Evolutionary conservation across 2,797 vertebrate species (phyloP).

Genomic region (Eospalax fontanierii): DNA sequence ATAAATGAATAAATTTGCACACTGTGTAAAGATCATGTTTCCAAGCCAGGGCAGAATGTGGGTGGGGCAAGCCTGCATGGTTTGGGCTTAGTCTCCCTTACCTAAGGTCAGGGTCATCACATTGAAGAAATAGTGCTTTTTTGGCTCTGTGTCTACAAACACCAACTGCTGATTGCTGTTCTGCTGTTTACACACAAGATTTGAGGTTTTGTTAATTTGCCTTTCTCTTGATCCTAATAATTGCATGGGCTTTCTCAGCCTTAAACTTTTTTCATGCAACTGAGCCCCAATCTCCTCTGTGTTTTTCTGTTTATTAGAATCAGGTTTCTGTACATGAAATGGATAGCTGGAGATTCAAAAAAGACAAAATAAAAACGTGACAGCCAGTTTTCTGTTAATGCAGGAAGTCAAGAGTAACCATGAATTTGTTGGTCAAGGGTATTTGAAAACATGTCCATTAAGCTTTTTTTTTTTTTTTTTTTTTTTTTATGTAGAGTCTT

Average conservation of each 20-base stretch:
- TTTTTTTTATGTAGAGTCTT: background rate
- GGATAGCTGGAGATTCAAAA: conserved; percentile 11
- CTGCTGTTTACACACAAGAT: conserved; percentile 19
- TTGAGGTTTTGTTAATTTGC: conserved; percentile 76
- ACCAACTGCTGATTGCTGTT: conserved; percentile 45
- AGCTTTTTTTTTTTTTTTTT: background rate
- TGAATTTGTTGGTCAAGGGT: background rate
- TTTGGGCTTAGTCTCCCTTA: conserved; percentile 62
- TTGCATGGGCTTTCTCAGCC: conserved; percentile 57
- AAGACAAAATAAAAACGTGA: conserved; percentile 5
- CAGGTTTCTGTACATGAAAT: conserved; percentile 1
- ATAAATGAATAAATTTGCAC: conserved; percentile 67
- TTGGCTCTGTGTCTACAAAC: conserved; percentile 39
- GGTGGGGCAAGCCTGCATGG: conserved; percentile 11
- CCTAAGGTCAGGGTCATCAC: conserved; percentile 64
- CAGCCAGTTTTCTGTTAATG: conserved; percentile 13
- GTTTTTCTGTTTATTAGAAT: conserved; percentile 60
- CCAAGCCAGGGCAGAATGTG: conserved; percentile 19
- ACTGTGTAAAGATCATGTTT: conserved; percentile 47
- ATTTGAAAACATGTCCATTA: conserved; percentile 43
- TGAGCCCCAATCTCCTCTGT: conserved; percentile 7
- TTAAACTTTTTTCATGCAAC: conserved; percentile 63
- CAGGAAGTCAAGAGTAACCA: background rate
- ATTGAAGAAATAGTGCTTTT: conserved; percentile 35
- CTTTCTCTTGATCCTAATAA: conserved; percentile 79